A percentile compares a stretch with the other conserved stretches of the same genome.
Evolutionary conservation across 2,113 vertebrate species (phyloP).

Genomic region (Stercorarius parasiticus): DNA sequence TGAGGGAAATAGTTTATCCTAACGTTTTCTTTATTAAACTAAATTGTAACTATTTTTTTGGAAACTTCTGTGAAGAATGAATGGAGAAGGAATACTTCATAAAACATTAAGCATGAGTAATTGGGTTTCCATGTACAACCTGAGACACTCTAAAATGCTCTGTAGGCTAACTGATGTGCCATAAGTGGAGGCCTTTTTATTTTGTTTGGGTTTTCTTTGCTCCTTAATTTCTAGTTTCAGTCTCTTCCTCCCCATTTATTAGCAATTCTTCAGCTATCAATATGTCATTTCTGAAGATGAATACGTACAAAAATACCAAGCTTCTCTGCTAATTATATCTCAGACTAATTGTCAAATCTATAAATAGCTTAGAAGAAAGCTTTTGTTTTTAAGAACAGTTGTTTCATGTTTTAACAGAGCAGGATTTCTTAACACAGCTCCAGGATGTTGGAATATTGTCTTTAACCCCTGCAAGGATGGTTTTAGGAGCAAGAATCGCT

Average conservation of each 20-base stretch:
- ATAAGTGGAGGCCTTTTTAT: not conserved
- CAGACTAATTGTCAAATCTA: not conserved
- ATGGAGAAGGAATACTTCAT: not conserved
- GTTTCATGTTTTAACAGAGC: constrained; percentile 80
- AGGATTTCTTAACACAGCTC: constrained; percentile 92
- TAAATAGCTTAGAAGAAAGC: not conserved
- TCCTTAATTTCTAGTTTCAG: not conserved
- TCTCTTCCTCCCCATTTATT: not conserved
- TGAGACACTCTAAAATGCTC: not conserved
- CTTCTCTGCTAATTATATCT: not conserved
- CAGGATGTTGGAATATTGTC: constrained; percentile 94
- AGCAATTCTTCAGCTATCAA: not conserved
- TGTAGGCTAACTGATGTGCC: not conserved
- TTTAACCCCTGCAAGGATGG: constrained; percentile 93
- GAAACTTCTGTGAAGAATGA: not conserved
- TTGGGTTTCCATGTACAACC: not conserved
- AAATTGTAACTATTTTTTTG: not conserved
- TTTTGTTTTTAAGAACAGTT: constrained; percentile 15
- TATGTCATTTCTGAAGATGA: not conserved
- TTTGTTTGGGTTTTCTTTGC: not conserved
- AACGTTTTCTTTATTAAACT: not conserved
- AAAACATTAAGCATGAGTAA: not conserved
- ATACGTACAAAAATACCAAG: not conserved
- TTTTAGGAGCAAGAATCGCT: constrained; percentile 93
- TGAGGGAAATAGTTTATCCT: constrained; percentile 46